Percentiles rank a stretch among this genome's conserved stretches.
Conservation (phyloP, 2,888 invertebrate species). For the Hyalella azteca region DNA sequence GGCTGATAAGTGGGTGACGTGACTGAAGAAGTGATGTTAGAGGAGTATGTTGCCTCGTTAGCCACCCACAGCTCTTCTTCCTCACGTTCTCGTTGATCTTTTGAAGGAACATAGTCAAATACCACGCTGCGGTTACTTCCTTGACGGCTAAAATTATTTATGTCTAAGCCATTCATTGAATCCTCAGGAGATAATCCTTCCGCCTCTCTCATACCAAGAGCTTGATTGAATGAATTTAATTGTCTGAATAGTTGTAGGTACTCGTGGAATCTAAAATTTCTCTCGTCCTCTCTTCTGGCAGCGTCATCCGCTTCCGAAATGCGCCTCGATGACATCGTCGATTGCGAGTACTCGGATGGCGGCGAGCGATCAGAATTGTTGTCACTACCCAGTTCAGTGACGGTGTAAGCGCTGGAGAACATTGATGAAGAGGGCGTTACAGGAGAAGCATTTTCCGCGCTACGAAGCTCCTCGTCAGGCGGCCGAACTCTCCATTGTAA, state of each 20-base stretch:
- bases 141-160: too few species aligned
- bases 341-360: conserved; percentile 27
- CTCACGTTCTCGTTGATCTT: conserved; percentile 48
- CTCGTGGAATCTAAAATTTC: conserved; percentile 3
- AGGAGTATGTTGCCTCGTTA: conserved; percentile 44
- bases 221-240: not conserved
- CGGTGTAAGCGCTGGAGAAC: conserved; percentile 53
- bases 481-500: conserved; percentile 47
- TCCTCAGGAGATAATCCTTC: not conserved
- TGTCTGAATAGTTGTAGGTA: conserved; percentile 19
- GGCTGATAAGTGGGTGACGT: too few species aligned
- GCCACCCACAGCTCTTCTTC: conserved; percentile 56
- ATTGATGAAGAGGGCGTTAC: conserved; percentile 47
- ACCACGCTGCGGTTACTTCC: conserved; percentile 41
- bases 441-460: conserved; percentile 23
- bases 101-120: conserved; percentile 41
- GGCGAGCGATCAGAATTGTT: conserved; percentile 43
- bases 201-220: not conserved
- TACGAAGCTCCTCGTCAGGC: not conserved
- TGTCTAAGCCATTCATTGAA: not conserved
- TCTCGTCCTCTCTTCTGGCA: not conserved
- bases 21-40: too few species aligned
- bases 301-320: not conserved
- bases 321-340: not conserved
- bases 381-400: conserved; percentile 45